These are phyloP conservation scores for Chloebia gouldiae DNA, from an alignment of 2,113 vertebrate genomes.

Conservation along the genomic window DNA sequence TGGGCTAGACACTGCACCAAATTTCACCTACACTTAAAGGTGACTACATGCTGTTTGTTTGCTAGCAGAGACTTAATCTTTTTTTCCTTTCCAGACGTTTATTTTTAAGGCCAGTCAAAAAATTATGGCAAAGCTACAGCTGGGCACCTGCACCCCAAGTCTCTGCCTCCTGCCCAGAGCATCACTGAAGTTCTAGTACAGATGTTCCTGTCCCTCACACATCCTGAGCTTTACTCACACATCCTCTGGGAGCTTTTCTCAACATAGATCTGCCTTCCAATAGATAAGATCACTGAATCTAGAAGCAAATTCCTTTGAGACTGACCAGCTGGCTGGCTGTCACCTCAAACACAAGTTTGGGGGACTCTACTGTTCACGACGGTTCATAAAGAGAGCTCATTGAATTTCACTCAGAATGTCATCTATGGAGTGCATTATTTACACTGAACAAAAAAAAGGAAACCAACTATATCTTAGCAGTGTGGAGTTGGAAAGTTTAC, in stretches of 20 bases:
- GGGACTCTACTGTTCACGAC: background rate
- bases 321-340: background rate
- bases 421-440: background rate
- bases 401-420: background rate
- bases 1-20: background rate
- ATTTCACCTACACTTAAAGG: background rate
- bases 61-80: background rate
- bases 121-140: background rate
- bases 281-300: background rate
- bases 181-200: background rate
- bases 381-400: background rate
- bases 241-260: background rate
- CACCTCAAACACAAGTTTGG: background rate
- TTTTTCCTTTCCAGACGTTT: background rate
- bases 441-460: background rate
- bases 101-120: background rate
- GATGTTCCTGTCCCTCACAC: background rate
- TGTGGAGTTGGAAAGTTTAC: background rate
- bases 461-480: background rate
- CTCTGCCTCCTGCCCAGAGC: background rate
- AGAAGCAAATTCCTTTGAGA: background rate
- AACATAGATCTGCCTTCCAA: background rate
- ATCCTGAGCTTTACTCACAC: background rate
- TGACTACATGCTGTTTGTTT: background rate
- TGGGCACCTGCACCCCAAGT: background rate